phyloP scores from a whole-genome alignment of 1,140 invertebrate species.

The Heliconius nattereri region DNA sequence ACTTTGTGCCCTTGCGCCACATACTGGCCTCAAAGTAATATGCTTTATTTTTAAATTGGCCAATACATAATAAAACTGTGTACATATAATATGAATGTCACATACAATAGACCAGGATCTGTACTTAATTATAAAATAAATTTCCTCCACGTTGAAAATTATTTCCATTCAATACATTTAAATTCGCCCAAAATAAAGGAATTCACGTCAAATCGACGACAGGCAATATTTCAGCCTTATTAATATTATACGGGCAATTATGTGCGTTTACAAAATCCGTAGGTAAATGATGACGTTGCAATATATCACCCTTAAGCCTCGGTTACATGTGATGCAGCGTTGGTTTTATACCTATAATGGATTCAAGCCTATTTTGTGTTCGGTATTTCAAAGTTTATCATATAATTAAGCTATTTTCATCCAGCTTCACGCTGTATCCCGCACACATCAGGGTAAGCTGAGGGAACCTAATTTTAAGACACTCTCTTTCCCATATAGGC shows the following conservation, averaged over 20 bases:
- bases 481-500: no score
- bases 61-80: neutral
- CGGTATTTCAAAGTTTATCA: neutral
- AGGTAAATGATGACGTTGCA: conserved; percentile 60
- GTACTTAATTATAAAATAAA: neutral
- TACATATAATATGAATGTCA: no score
- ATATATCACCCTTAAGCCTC: conserved; percentile 41
- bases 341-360: neutral
- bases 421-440: no score
- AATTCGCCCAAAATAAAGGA: conserved; percentile 25
- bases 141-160: neutral
- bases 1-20: no score
- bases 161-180: neutral
- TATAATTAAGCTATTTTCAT: neutral
- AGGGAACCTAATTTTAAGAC: no score
- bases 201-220: conserved; percentile 34
- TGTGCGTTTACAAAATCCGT: conserved; percentile 48
- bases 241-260: conserved; percentile 58
- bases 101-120: neutral
- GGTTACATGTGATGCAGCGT: conserved; percentile 6
- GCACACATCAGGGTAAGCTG: no score
- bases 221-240: conserved; percentile 51
- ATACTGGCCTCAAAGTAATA: no score
- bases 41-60: no score
- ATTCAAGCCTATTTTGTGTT: neutral